These are phyloP conservation scores for Acanthosepion esculentum DNA, from an alignment of 2,888 invertebrate genomes.

Conservation along the genomic window DNA sequence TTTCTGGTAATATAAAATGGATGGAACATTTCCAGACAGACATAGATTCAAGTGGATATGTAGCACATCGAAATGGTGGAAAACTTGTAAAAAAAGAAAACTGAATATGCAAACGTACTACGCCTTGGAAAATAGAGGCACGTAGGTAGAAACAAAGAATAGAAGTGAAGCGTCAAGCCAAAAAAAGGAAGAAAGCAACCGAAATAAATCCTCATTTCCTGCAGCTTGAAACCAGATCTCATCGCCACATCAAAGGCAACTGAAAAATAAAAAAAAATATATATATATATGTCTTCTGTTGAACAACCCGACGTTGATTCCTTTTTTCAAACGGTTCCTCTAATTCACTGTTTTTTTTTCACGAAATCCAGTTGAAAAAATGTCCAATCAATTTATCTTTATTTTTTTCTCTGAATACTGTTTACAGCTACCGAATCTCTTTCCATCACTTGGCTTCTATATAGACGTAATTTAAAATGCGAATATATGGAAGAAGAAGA, in stretches of 20 bases:
- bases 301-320: not conserved
- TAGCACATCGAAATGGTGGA: too few species aligned
- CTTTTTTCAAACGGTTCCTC: not conserved
- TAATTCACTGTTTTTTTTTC: not conserved
- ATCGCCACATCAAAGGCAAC: not conserved
- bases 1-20: too few species aligned
- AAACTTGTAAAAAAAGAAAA: too few species aligned
- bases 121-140: too few species aligned
- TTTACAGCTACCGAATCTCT: not conserved
- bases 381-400: not conserved
- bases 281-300: not conserved
- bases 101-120: too few species aligned
- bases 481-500: not conserved
- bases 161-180: too few species aligned
- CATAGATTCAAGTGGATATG: too few species aligned
- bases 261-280: not conserved
- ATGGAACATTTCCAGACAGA: too few species aligned
- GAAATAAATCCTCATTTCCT: too few species aligned
- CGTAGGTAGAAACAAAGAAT: too few species aligned
- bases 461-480: not conserved
- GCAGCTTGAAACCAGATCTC: too few species aligned
- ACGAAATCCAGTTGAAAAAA: not conserved
- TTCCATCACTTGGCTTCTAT: not conserved
- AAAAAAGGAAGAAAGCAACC: too few species aligned
- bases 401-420: not conserved